Percentiles rank a stretch among this genome's conserved stretches.
phyloP scores from a whole-genome alignment of 1,140 invertebrate genomes.

The Lepidurus arcticus region DNA sequence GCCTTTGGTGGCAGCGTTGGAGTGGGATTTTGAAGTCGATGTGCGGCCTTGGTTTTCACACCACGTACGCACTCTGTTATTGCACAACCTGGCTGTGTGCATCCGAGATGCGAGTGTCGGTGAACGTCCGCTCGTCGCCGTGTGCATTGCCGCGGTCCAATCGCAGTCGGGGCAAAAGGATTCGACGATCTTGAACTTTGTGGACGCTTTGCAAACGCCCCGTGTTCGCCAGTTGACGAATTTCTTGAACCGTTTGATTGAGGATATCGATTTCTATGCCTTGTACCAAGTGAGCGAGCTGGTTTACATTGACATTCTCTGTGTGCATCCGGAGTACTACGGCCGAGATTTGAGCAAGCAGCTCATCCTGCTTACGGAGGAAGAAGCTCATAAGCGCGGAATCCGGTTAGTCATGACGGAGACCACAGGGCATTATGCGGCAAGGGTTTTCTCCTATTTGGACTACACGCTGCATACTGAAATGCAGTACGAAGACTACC shows the following conservation, averaged over 20 bases:
- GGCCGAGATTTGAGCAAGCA: not conserved
- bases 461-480: not conserved
- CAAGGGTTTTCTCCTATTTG: not conserved
- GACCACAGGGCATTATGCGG: not conserved
- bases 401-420: conserved; percentile 12
- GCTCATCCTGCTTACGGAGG: conserved; percentile 1
- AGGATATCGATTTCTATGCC: not conserved
- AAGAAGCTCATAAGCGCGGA: not conserved
- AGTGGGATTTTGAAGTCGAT: not conserved
- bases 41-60: not conserved
- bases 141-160: not conserved
- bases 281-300: not conserved
- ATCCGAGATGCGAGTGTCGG: not conserved
- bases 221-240: not conserved
- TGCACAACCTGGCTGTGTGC: not conserved
- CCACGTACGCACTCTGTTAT: not conserved
- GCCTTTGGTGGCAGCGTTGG: not conserved
- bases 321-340: not conserved
- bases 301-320: conserved; percentile 15
- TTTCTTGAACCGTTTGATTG: not conserved
- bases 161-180: not conserved
- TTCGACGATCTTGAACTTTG: not conserved
- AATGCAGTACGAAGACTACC: not conserved
- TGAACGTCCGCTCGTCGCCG: not conserved
- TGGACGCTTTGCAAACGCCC: not conserved